Percentiles rank a stretch among this genome's conserved stretches.
phyloP scores from a whole-genome alignment of 2,113 vertebrate species.

The Peromyscus polionotus region DNA sequence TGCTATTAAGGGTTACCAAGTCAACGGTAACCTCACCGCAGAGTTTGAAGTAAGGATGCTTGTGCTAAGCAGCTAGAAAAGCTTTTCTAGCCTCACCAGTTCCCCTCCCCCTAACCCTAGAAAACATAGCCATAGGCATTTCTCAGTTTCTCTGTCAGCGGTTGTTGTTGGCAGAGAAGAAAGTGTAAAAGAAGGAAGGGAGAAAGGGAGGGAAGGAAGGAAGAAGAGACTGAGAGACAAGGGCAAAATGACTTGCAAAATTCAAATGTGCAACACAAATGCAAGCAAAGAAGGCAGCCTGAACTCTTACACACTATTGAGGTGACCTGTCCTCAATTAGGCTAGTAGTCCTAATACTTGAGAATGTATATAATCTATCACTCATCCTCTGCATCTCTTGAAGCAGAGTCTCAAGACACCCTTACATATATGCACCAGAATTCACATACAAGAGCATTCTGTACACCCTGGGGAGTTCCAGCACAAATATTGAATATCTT shows the following conservation, averaged over 20 bases:
- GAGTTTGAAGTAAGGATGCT: neutral
- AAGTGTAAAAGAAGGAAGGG: neutral
- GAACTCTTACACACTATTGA: neutral
- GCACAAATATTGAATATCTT: neutral
- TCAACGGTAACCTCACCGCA: neutral
- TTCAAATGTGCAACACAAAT: neutral
- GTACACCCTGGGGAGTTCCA: neutral
- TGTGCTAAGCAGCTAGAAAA: neutral
- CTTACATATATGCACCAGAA: neutral
- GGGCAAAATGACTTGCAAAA: conserved; percentile 76
- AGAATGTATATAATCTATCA: neutral
- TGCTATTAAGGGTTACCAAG: conserved; percentile 7
- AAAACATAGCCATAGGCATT: neutral
- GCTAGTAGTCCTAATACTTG: neutral
- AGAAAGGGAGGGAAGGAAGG: neutral
- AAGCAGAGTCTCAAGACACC: neutral
- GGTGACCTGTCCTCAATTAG: neutral
- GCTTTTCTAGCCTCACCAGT: neutral
- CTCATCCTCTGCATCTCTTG: neutral
- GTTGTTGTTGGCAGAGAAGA: neutral
- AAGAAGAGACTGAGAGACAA: neutral
- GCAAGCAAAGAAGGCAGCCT: neutral
- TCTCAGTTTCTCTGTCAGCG: neutral
- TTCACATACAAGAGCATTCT: neutral
- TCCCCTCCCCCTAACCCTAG: neutral